A percentile compares a stretch with the other conserved stretches of the same genome.
Conservation (phyloP, 1,140 invertebrate genomes). For the Listronotus bonariensis region DNA sequence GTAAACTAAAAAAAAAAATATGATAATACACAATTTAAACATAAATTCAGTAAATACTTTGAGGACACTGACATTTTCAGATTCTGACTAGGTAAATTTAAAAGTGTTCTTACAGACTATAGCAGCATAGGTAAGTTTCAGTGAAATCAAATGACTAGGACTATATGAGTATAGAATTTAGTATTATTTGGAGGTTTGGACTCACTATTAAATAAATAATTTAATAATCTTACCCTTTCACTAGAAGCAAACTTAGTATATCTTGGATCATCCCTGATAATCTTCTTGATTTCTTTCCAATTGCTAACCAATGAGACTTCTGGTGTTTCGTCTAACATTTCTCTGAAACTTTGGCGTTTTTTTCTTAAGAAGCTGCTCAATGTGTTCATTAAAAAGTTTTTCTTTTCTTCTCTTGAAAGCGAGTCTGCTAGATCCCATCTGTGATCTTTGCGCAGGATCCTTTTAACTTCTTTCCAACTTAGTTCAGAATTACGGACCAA, state of each 20-base stretch:
- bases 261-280: conserved; percentile 89
- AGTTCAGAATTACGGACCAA: conserved; percentile 90
- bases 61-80: not conserved
- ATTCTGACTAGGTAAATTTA: too few relatives aligned
- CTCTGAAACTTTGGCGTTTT: conserved; percentile 91
- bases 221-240: conserved; percentile 77
- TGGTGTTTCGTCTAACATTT: conserved; percentile 74
- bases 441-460: conserved; percentile 92
- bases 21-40: not conserved
- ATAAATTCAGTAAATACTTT: not conserved
- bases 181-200: too few relatives aligned
- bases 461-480: conserved; percentile 93
- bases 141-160: too few relatives aligned
- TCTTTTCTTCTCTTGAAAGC: conserved; percentile 90
- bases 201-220: too few relatives aligned
- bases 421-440: conserved; percentile 89
- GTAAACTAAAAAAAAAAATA: not conserved
- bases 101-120: too few relatives aligned
- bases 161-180: too few relatives aligned
- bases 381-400: conserved; percentile 88
- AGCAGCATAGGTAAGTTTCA: too few relatives aligned
- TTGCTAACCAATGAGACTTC: conserved; percentile 79
- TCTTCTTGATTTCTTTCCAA: conserved; percentile 92
- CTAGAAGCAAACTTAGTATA: conserved; percentile 89
- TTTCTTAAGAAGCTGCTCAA: conserved; percentile 82